These are phyloP conservation scores for Hiodon tergisus DNA, from an alignment of 2,113 vertebrate genomes.

Conservation along the genomic window DNA sequence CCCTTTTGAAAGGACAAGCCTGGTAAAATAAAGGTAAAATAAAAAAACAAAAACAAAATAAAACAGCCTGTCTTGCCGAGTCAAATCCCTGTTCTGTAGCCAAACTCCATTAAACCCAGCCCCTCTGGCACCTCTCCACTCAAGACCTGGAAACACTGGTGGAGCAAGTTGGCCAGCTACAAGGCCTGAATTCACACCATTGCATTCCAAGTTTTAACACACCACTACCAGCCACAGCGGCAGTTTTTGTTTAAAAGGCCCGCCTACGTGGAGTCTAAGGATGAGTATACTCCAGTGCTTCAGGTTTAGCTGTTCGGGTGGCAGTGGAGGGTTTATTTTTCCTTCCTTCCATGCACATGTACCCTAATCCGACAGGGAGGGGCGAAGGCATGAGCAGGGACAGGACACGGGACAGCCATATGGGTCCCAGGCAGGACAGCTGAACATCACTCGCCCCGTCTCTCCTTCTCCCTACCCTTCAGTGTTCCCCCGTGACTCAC, in stretches of 20 bases:
- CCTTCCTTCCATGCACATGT: background rate
- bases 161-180: conserved; percentile 21
- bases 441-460: background rate
- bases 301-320: background rate
- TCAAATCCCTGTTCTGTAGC: conserved; percentile 18
- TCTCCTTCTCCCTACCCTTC: background rate
- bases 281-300: too few relatives aligned
- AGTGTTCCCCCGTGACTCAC: conserved; percentile 22
- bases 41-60: too few relatives aligned
- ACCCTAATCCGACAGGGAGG: background rate
- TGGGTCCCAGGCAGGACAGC: conserved; percentile 11
- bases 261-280: background rate
- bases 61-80: conserved; percentile 14
- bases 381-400: background rate
- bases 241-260: conserved; percentile 15
- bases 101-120: conserved; percentile 29
- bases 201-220: conserved; percentile 29
- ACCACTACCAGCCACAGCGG: conserved; percentile 2
- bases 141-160: conserved; percentile 3
- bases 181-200: conserved; percentile 31
- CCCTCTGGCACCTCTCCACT: conserved; percentile 19
- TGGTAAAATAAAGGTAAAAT: too few relatives aligned
- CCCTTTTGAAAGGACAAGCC: too few relatives aligned
- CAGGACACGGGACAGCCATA: too few relatives aligned
- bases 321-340: conserved; percentile 6